Evolutionary conservation across 2,113 vertebrate genomes (phyloP), one percentile per base, ranked within the genome.

Genomic region (Aphyosemion australe): DNA sequence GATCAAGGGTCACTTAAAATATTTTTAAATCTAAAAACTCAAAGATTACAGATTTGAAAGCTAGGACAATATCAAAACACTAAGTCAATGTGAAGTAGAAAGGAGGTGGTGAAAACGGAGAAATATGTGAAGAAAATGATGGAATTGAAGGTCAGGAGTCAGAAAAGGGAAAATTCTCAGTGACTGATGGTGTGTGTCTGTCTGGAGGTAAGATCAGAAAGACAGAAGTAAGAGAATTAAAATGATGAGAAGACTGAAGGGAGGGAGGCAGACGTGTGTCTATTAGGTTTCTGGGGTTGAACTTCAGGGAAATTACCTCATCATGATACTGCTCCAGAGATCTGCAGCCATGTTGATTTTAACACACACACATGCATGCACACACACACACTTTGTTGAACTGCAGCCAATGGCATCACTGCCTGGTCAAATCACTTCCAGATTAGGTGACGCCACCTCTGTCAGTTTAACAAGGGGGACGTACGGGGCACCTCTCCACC

Each of bases 281-380:
- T 91, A 84, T 90, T 79, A 85, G 89, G 88, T 90, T 94, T 92
- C 82, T 85, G 93, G 89, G 90, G 91, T 88, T 94, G 91, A 94
- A 92, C 94, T 91, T 91, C 19, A 76, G 92, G 93, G 94, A 93
- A 94, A 95, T 95, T 85, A 95, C 94, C 94, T 97, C 95, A 96
- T 94, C 60, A 86, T 37, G 65, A 80, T 89, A 77, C 87, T 11
- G 79, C 84, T 94, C 90, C 93, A 92, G 89, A 90, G 85, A 69
- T 53, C 85, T 84, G 79, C 89, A 76, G 80, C 89, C 92, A 92
- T 95, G 93, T 95, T 94, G 93, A 95, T 92, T 94, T 94, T 93
- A 65, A 61, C 68, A 65, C 69, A 61, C 61, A 41, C 67, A 37
- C 61, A 66, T 59, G 37, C 65, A 49, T 58, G 47, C 55, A 41